Conservation (phyloP, 2,113 vertebrate genomes). For the Aptenodytes patagonicus region DNA sequence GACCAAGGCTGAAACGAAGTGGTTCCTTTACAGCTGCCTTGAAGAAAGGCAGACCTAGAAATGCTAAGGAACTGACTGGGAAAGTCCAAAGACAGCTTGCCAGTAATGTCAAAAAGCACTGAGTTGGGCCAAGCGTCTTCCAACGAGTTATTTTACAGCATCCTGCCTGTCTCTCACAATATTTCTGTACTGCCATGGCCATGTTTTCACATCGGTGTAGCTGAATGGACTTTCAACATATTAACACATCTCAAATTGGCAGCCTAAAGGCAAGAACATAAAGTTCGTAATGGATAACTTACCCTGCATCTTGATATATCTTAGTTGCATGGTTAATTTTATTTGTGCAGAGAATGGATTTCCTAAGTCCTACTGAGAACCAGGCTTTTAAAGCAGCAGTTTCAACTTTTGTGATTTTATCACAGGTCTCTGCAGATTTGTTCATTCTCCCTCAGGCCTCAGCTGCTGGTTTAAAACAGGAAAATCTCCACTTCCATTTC, state of each 20-base stretch:
- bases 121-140: not conserved
- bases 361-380: not conserved
- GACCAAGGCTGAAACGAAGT: not conserved
- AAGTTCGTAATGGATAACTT: not conserved
- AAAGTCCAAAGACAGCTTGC: not conserved
- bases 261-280: not conserved
- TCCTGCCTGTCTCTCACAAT: not conserved
- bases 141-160: accelerated
- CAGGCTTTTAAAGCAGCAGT: not conserved
- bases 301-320: not conserved
- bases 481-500: not conserved
- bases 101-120: not conserved
- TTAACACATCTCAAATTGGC: not conserved
- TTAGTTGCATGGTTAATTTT: not conserved
- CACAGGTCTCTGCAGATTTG: not conserved
- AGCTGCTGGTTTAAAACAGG: not conserved
- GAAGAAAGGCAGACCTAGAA: not conserved
- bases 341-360: not conserved
- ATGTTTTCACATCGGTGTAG: not conserved
- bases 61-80: not conserved
- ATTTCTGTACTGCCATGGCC: not conserved
- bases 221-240: not conserved
- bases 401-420: not conserved
- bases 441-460: not conserved
- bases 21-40: not conserved